Evolutionary conservation across 30 jellyfish, hydroid and myxozoan species (phyloP).

Genomic region (Aurelia coerulea): DNA sequence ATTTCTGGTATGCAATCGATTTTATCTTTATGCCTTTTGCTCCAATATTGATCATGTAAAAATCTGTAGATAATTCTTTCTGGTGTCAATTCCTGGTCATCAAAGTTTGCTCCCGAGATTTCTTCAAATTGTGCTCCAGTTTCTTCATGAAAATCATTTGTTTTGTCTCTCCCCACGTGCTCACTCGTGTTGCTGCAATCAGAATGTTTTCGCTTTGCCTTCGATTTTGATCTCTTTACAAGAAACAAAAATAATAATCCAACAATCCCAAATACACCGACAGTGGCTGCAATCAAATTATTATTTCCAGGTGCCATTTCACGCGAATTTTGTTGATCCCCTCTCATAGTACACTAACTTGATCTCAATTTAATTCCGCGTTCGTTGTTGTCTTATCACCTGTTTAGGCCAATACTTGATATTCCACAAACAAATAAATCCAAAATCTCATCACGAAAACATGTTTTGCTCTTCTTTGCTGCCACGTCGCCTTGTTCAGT

Average conservation of each 20-base stretch:
- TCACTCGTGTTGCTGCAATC: neutral
- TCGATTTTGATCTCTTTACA: slow-evolving; percentile 1
- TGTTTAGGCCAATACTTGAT: too few relatives aligned
- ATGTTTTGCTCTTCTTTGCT: neutral
- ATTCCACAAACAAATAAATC: too few relatives aligned
- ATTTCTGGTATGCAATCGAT: slow-evolving; percentile 2
- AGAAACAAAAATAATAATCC: slow-evolving; percentile 37
- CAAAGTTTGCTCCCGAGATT: neutral
- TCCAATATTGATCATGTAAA: slow-evolving; percentile 70
- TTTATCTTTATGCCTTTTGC: slow-evolving; percentile 5
- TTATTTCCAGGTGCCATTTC: slow-evolving; percentile 12
- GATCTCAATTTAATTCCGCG: too few relatives aligned
- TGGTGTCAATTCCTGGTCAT: slow-evolving; percentile 10
- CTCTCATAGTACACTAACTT: too few relatives aligned
- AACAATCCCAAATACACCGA: slow-evolving; percentile 40
- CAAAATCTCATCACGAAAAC: too few relatives aligned
- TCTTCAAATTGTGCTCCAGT: too few relatives aligned
- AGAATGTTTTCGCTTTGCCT: slow-evolving; percentile 33
- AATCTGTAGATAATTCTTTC: slow-evolving; percentile 41
- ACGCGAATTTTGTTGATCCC: neutral
- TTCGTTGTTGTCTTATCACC: too few relatives aligned
- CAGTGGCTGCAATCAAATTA: slow-evolving; percentile 26
- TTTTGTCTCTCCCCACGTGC: too few relatives aligned
- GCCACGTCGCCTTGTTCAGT: neutral
- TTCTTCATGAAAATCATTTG: too few relatives aligned